These are phyloP conservation scores for Eupeodes corollae DNA, from an alignment of 1,140 invertebrate genomes.

Conservation along the genomic window DNA sequence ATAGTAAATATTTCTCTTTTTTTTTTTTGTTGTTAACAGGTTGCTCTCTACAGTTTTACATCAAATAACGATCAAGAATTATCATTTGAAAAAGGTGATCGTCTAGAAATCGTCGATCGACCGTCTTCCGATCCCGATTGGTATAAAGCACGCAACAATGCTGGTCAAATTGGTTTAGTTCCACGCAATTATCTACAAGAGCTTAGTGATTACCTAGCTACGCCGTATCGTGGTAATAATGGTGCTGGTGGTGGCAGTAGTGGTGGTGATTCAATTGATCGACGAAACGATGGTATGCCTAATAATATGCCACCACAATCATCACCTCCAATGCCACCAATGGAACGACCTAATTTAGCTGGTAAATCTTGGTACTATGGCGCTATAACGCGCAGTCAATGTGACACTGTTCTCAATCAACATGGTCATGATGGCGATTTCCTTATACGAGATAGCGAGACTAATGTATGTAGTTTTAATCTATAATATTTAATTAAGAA, in stretches of 20 bases:
- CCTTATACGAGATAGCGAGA: slow-evolving; percentile 95
- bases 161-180: slow-evolving; percentile 84
- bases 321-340: slow-evolving; percentile 13
- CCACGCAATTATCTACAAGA: slow-evolving; percentile 94
- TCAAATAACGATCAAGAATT: slow-evolving; percentile 95
- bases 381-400: slow-evolving; percentile 84
- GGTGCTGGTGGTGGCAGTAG: slow-evolving; percentile 34
- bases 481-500: not conserved
- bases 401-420: slow-evolving; percentile 87
- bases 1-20: not conserved
- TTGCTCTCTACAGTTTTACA: slow-evolving; percentile 85
- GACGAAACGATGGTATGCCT: slow-evolving; percentile 26
- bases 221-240: slow-evolving; percentile 57
- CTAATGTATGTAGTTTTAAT: slow-evolving; percentile 91
- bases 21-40: slow-evolving; percentile 25
- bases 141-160: slow-evolving; percentile 89
- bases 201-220: slow-evolving; percentile 74
- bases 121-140: slow-evolving; percentile 95
- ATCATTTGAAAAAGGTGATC: slow-evolving; percentile 91
- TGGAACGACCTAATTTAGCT: slow-evolving; percentile 56
- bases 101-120: slow-evolving; percentile 88
- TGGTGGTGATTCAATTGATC: slow-evolving; percentile 31
- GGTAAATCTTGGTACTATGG: slow-evolving; percentile 96
- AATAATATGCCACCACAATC: slow-evolving; percentile 21
- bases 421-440: slow-evolving; percentile 96